phyloP scores from a whole-genome alignment of 2,797 vertebrate genomes.

The Carcharodon carcharias region DNA sequence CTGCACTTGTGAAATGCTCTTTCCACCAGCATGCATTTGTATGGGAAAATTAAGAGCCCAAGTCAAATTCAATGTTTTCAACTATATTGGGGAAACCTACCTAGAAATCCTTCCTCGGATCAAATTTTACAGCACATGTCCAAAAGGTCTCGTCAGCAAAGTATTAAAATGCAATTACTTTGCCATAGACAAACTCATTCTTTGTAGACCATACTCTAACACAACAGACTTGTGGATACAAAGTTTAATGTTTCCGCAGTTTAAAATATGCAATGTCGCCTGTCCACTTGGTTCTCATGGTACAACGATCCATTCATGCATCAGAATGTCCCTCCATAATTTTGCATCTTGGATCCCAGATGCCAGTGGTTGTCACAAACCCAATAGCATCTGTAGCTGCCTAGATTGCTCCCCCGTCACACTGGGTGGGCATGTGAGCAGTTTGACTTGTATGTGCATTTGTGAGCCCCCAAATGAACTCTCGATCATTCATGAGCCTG shows the following conservation, averaged over 20 bases:
- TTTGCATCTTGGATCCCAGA: neutral
- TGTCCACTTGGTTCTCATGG: neutral
- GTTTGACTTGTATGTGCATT: neutral
- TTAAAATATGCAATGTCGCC: neutral
- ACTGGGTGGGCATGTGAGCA: neutral
- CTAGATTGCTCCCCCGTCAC: neutral
- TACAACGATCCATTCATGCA: neutral
- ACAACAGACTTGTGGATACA: neutral
- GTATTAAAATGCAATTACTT: neutral
- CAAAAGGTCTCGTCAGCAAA: neutral
- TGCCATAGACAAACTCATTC: neutral
- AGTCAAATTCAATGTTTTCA: neutral
- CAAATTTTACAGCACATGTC: neutral
- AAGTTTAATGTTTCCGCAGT: neutral
- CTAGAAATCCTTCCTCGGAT: neutral
- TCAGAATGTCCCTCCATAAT: neutral
- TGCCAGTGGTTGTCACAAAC: neutral
- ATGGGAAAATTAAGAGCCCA: neutral
- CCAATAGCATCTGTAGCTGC: neutral
- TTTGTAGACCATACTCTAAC: neutral
- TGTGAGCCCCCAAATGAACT: neutral
- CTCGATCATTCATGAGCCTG: neutral
- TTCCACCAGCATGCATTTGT: slow-evolving; percentile 28
- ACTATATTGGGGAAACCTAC: neutral
- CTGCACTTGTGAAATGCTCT: neutral